These are phyloP conservation scores for Cryptosula pallasiana DNA, from an alignment of 2,888 invertebrate genomes.

Conservation along the genomic window DNA sequence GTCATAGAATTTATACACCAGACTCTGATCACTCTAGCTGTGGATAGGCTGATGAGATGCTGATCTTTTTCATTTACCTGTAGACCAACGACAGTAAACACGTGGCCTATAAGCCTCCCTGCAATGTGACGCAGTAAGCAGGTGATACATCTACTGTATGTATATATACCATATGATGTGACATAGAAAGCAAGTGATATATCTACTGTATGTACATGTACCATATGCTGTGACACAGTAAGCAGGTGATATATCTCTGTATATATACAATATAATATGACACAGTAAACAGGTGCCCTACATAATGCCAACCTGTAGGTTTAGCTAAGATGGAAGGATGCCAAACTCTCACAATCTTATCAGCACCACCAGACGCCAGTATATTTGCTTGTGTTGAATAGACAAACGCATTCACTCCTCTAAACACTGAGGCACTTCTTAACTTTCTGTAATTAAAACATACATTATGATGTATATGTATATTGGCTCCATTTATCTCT, in stretches of 20 bases:
- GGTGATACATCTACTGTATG: neutral
- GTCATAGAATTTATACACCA: constrained; percentile 52
- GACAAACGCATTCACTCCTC: constrained; percentile 51
- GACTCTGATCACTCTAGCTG: constrained; percentile 48
- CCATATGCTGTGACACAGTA: constrained; percentile 33
- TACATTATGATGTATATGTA: too few relatives aligned
- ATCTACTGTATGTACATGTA: too few relatives aligned
- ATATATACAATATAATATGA: constrained; percentile 37
- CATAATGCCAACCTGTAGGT: constrained; percentile 43
- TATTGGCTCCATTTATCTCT: too few relatives aligned
- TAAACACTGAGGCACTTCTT: constrained; percentile 41
- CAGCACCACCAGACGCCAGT: constrained; percentile 51
- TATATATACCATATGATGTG: constrained; percentile 38
- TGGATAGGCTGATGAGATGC: constrained; percentile 50
- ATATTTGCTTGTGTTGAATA: constrained; percentile 50
- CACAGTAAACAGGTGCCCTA: too few relatives aligned
- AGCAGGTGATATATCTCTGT: neutral
- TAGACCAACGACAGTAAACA: constrained; percentile 51
- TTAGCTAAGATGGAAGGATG: constrained; percentile 50
- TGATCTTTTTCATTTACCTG: constrained; percentile 49
- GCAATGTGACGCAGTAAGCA: constrained; percentile 25
- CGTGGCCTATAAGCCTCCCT: constrained; percentile 50
- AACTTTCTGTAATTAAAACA: too few relatives aligned
- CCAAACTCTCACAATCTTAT: constrained; percentile 50
- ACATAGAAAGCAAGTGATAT: neutral